Evolutionary conservation across 1,140 invertebrate genomes (phyloP), one percentile per base, ranked within the genome.

Genomic region (Bradynema listronoti): DNA sequence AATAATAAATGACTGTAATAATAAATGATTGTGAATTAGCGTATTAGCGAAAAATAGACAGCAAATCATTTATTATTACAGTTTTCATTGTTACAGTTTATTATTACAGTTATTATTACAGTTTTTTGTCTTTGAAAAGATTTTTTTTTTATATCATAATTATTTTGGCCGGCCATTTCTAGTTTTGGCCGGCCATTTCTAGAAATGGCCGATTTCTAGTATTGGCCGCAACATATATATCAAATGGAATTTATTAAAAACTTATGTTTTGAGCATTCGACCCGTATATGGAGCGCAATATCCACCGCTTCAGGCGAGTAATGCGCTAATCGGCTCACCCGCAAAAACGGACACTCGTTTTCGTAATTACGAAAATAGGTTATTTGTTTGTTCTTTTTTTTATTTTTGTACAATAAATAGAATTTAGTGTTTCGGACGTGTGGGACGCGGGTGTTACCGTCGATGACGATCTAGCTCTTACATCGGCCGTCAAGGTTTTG

Each of bases 351-450:
- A 63, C 27, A 22, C 36, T 16, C 59, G 65, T 29, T 72, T 72
- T 46, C 56, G 58, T 6, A 58, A 73, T 27, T 72, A 72, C 46
- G 69, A 70, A 11, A 69, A 62, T 29, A 72, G 71, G 69, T 68
- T 16, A 63, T 42, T 62, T 3, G 4, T 34, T 39, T 7, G 56
- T 66, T 32, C 45, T 63, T 16, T 25, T 0, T 14, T 2, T 46
- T 32, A 33, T 49, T 43, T 29, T 9, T 29, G 30, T 16, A 14
- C 36, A 14, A 27, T n/a, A 52, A 3, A 36, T 41, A 2, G 22
- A 55, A 27, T 72, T 39, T 42, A 72, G 69, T 50, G 69, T 74
- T 14, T 74, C 71, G 14, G 69, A 72, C 46, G 71, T 69, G n/a
- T 72, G 69, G 69, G 72, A 72, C 49, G 53, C 66, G 5, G 68